Conservation (phyloP, 2,888 invertebrate species). For the Cataglyphis livida region DNA sequence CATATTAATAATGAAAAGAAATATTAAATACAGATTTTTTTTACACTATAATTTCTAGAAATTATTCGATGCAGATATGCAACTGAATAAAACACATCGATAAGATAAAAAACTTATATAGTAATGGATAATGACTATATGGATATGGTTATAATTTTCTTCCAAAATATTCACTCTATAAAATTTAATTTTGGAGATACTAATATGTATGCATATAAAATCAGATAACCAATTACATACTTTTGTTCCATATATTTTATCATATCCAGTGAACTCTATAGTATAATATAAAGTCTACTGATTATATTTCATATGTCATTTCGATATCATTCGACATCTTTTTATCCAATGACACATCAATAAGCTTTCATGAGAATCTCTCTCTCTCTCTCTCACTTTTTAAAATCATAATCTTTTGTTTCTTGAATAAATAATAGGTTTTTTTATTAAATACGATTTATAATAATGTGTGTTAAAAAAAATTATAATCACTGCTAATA, state of each 20-base stretch:
- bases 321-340: neutral
- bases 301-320: neutral
- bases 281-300: neutral
- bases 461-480: neutral
- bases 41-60: conserved; percentile 1
- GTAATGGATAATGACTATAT: neutral
- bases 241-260: neutral
- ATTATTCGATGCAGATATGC: neutral
- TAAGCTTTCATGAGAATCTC: neutral
- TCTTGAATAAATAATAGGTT: neutral
- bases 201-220: neutral
- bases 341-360: neutral
- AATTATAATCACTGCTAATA: neutral
- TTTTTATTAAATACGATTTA: neutral
- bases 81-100: neutral
- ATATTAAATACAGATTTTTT: neutral
- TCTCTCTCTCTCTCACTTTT: neutral
- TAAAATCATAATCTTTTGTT: neutral
- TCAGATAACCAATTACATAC: neutral
- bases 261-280: neutral
- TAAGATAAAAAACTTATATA: neutral
- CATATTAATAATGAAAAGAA: neutral
- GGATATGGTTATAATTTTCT: neutral
- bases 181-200: neutral
- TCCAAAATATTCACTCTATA: neutral